Percentiles rank a stretch among this genome's conserved stretches.
phyloP scores from a whole-genome alignment of 2,113 vertebrate genomes.

The Podocnemis expansa region DNA sequence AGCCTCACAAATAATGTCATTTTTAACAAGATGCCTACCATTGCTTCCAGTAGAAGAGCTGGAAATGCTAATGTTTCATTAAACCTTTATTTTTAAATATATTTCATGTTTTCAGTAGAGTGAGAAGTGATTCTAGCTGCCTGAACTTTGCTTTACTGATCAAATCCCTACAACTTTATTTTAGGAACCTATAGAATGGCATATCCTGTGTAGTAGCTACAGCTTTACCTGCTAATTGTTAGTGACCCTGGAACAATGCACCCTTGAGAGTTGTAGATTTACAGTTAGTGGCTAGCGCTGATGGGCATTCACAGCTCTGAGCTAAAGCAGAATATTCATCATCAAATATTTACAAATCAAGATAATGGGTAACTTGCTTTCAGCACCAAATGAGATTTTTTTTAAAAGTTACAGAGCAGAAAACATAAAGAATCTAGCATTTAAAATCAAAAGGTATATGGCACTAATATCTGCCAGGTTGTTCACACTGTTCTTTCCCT shows the following conservation, averaged over 20 bases:
- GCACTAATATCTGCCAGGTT: not conserved
- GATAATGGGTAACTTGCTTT: slow-evolving; percentile 31
- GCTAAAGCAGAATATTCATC: not conserved
- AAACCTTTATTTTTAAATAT: slow-evolving; percentile 49
- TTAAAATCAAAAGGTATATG: not conserved
- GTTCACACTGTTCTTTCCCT: not conserved
- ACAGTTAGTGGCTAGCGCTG: not conserved
- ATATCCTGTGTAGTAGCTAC: slow-evolving; percentile 44
- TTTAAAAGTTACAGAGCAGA: slow-evolving; percentile 17
- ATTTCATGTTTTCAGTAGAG: slow-evolving; percentile 61
- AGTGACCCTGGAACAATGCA: not conserved
- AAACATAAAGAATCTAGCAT: slow-evolving; percentile 20
- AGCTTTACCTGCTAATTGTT: slow-evolving; percentile 20
- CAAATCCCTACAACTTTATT: slow-evolving; percentile 51
- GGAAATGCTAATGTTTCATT: slow-evolving; percentile 14
- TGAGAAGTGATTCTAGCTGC: slow-evolving; percentile 31
- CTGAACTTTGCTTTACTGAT: slow-evolving; percentile 51
- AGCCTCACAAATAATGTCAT: not conserved
- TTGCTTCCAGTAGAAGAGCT: slow-evolving; percentile 32
- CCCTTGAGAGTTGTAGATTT: slow-evolving; percentile 6
- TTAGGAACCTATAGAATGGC: slow-evolving; percentile 21
- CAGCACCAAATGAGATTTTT: slow-evolving; percentile 24
- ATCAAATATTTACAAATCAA: not conserved
- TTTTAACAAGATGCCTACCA: slow-evolving; percentile 41
- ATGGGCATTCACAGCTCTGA: slow-evolving; percentile 11